Conservation (phyloP, 2,797 vertebrate genomes). For the Pogoniulus pusillus region DNA sequence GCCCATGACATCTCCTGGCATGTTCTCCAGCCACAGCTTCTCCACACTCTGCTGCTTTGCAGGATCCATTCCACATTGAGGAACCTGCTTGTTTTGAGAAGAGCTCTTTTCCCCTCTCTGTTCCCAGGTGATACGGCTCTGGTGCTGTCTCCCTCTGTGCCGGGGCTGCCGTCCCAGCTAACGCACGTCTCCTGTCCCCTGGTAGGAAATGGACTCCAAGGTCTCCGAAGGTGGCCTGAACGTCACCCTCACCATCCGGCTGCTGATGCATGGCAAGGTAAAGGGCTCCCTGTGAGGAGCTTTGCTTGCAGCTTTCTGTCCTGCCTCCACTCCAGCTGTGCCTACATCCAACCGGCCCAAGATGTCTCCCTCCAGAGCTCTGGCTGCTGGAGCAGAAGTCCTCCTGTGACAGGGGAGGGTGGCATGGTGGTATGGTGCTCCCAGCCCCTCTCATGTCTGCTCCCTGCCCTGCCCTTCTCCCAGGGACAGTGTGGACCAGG, state of each 20-base stretch:
- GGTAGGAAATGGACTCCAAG: constrained; percentile 90
- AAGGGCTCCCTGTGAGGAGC: fast-evolving
- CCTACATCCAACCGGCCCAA: neutral
- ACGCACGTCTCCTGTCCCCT: constrained; percentile 56
- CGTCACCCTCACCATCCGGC: constrained; percentile 94
- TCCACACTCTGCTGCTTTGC: neutral
- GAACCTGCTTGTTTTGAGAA: neutral
- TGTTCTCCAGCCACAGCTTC: neutral
- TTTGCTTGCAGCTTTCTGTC: neutral
- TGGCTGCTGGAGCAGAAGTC: neutral
- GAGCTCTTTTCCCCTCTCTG: neutral
- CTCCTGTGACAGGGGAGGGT: neutral
- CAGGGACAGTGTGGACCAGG: neutral
- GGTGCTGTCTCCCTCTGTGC: constrained; percentile 55
- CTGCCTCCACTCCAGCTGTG: fast-evolving
- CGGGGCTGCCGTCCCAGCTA: constrained; percentile 69
- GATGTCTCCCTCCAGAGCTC: fast-evolving
- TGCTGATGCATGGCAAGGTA: constrained; percentile 90
- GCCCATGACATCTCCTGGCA: neutral
- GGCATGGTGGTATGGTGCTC: neutral
- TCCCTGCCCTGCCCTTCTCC: neutral
- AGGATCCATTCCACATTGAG: fast-evolving
- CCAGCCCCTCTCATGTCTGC: neutral
- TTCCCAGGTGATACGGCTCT: constrained; percentile 64
- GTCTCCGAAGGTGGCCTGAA: constrained; percentile 96